Base-by-base conservation (phyloP, 35 echinoderm and acorn worm species). In the Strongylocentrotus purpuratus region DNA sequence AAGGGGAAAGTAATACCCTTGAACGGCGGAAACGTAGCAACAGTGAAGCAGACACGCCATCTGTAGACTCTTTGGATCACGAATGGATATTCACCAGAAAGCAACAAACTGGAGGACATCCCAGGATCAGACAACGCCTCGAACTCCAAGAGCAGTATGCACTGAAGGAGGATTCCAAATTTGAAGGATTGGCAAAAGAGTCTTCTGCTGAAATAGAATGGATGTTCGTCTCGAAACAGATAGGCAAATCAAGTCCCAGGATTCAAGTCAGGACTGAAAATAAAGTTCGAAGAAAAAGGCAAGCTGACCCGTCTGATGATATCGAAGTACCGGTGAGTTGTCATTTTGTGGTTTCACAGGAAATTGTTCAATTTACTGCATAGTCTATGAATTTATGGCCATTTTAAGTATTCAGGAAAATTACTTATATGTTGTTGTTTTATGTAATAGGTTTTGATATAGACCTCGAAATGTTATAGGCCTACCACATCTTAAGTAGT, bases 61-160 rank as follows among this genome's bases (percentile, higher is more conserved):
- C 7, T 4, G 22, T 1, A 78, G 22, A 28, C 4, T 18, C 65
- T 78, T 22, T 9, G 7, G 65, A n/a, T n/a, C 22, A n/a, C 25
- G 65, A 78, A 78, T 78, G 65, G 65, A 78, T 78, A 78, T 78
- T 78, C 65, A 78, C 65, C 20, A 78, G 65, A 78, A 78, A 78
- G 22, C 65, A 28, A 78, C 20, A 78, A 28, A 28, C 65, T n/a
- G 4, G n/a, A 22, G 65, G 25, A 78, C 7, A 78, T 28, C 8
- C 22, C n/a, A 78, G 28, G 20, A 78, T 4, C 20, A 78, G 20
- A n/a, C 20, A 78, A n/a, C 65, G 7, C 20, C 22, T 78, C 7
- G 18, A 22, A 78, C 28, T 78, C 65, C 65, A 28, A 78, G 65
- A n/a, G 25, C 20, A 28, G 65, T 7, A 78, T 28, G 65, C 0